Conservation (phyloP, 2,113 vertebrate species). For the Colistium nudipinnis region DNA sequence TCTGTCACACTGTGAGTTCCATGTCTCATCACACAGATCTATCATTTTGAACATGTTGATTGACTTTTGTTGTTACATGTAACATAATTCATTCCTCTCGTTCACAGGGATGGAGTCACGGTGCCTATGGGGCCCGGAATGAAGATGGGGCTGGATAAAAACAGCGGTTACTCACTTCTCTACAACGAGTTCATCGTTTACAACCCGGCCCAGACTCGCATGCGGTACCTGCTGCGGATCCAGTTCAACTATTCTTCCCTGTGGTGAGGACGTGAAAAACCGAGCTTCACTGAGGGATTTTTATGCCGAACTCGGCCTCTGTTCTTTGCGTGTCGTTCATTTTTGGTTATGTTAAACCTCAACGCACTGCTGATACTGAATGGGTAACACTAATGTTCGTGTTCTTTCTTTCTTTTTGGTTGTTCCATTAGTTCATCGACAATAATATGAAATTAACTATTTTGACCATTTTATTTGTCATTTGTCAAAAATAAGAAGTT, state of each 20-base stretch:
- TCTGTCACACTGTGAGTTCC: slow-evolving; percentile 82
- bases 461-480: too few species aligned
- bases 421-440: not conserved
- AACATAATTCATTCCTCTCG: not conserved
- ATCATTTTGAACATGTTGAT: too few species aligned
- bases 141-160: slow-evolving; percentile 74
- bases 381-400: not conserved
- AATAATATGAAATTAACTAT: too few species aligned
- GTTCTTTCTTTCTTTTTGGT: too few species aligned
- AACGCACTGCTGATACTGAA: not conserved
- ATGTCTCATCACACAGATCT: not conserved
- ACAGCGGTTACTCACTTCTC: slow-evolving; percentile 84
- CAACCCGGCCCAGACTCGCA: slow-evolving; percentile 83
- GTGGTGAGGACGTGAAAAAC: slow-evolving; percentile 80
- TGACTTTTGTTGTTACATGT: too few species aligned
- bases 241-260: slow-evolving; percentile 85
- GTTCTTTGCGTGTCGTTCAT: not conserved
- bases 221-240: slow-evolving; percentile 88
- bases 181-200: slow-evolving; percentile 93
- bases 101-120: slow-evolving; percentile 79
- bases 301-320: too few species aligned
- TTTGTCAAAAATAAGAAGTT: too few species aligned
- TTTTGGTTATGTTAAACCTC: not conserved
- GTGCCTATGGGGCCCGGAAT: slow-evolving; percentile 86
- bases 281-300: too few species aligned